Conservation (phyloP, 1,140 invertebrate species). For the Globodera rostochiensis region DNA sequence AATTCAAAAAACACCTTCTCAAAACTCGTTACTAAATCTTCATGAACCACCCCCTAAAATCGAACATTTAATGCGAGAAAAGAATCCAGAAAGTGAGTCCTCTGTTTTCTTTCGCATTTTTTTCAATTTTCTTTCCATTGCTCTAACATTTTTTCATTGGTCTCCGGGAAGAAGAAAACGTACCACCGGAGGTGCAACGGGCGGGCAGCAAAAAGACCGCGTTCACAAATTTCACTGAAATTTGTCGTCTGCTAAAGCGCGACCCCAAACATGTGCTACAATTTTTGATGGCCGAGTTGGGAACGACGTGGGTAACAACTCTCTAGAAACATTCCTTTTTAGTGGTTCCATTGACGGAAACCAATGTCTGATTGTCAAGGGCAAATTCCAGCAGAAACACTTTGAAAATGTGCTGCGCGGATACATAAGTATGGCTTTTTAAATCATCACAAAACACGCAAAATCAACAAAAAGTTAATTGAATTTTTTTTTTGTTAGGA, state of each 20-base stretch:
- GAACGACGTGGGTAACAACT: slow-evolving; percentile 76
- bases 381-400: slow-evolving; percentile 98
- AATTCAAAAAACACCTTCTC: no score
- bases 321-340: slow-evolving; percentile 38
- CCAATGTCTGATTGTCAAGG: slow-evolving; percentile 97
- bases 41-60: no score
- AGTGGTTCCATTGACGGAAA: slow-evolving; percentile 77
- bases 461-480: background rate
- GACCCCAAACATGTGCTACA: slow-evolving; percentile 97
- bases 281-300: slow-evolving; percentile 95
- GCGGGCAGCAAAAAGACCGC: slow-evolving; percentile 99
- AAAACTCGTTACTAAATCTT: no score
- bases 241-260: slow-evolving; percentile 82
- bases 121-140: background rate
- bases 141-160: slow-evolving; percentile 72
- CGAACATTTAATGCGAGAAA: slow-evolving; percentile 79
- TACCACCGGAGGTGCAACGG: slow-evolving; percentile 92
- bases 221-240: slow-evolving; percentile 97
- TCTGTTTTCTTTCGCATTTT: background rate
- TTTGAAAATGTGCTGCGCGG: slow-evolving; percentile 97
- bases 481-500: background rate
- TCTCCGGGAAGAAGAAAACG: slow-evolving; percentile 95
- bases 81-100: slow-evolving; percentile 83
- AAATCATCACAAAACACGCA: background rate
- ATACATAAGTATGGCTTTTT: slow-evolving; percentile 76